phyloP scores from a whole-genome alignment of 2,797 vertebrate genomes.

The Neomorphus geoffroyi region DNA sequence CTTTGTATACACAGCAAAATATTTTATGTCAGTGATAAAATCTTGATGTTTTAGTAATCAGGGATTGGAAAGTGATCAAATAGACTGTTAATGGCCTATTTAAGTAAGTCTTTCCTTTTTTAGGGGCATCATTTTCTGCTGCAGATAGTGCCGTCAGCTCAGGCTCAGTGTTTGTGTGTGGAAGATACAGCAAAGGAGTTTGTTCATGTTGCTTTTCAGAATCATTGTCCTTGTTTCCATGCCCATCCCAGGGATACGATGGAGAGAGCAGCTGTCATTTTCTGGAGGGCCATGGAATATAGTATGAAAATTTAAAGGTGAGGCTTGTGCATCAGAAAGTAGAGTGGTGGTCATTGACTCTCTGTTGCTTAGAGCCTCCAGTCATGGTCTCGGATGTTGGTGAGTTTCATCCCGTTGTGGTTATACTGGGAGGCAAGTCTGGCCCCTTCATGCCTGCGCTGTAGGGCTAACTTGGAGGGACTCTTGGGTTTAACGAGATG shows the following conservation, averaged over 20 bases:
- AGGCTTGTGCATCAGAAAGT: neutral
- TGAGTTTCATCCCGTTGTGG: rapidly evolving
- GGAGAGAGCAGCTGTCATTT: neutral
- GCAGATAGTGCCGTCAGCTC: neutral
- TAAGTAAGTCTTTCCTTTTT: neutral
- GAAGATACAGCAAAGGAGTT: neutral
- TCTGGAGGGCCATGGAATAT: neutral
- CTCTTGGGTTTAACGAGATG: neutral
- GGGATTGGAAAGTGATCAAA: neutral
- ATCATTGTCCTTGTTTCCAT: neutral
- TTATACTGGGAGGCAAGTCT: neutral
- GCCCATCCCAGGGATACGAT: too few species aligned
- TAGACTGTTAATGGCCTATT: neutral
- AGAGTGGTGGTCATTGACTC: neutral
- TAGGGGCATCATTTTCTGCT: neutral
- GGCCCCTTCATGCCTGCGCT: too few species aligned
- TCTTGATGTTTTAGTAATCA: neutral
- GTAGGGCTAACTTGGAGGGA: neutral
- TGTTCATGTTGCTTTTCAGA: neutral
- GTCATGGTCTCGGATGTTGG: rapidly evolving
- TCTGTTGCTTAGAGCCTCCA: neutral
- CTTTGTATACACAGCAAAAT: neutral
- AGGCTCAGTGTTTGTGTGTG: neutral
- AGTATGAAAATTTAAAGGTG: neutral
- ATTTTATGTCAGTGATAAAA: neutral